phyloP scores from a whole-genome alignment of 2,888 invertebrate genomes.

The Parnassius mnemosyne region DNA sequence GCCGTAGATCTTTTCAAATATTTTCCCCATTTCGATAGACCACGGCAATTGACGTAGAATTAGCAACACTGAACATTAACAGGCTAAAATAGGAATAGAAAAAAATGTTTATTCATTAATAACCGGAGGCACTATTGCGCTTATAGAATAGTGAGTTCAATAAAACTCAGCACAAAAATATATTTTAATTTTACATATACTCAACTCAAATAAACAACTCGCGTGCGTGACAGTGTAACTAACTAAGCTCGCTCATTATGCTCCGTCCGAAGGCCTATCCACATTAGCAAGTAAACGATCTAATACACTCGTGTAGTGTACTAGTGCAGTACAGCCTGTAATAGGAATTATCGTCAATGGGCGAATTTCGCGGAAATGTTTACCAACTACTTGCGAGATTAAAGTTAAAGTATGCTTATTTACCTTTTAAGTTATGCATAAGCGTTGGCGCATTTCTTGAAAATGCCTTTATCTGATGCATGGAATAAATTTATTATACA shows the following conservation, averaged over 20 bases:
- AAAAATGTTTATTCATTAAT: too few species aligned
- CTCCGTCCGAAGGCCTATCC: slow-evolving; percentile 5
- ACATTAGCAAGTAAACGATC: slow-evolving; percentile 19
- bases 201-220: slow-evolving; percentile 3
- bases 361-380: slow-evolving; percentile 5
- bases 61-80: neutral
- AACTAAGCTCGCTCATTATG: slow-evolving; percentile 6
- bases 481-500: too few species aligned
- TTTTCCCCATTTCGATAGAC: too few species aligned
- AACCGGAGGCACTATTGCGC: too few species aligned
- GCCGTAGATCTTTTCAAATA: too few species aligned
- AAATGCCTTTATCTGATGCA: too few species aligned
- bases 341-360: slow-evolving; percentile 4
- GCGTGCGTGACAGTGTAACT: slow-evolving; percentile 10
- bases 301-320: slow-evolving; percentile 1
- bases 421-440: too few species aligned
- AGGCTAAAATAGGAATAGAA: neutral
- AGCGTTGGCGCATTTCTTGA: too few species aligned
- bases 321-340: slow-evolving; percentile 3
- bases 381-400: neutral
- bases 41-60: neutral
- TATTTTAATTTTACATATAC: neutral
- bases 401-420: too few species aligned
- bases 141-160: too few species aligned
- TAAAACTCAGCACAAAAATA: neutral